Conservation (phyloP, 2,888 invertebrate genomes). For the Caenorhabditis japonica region DNA sequence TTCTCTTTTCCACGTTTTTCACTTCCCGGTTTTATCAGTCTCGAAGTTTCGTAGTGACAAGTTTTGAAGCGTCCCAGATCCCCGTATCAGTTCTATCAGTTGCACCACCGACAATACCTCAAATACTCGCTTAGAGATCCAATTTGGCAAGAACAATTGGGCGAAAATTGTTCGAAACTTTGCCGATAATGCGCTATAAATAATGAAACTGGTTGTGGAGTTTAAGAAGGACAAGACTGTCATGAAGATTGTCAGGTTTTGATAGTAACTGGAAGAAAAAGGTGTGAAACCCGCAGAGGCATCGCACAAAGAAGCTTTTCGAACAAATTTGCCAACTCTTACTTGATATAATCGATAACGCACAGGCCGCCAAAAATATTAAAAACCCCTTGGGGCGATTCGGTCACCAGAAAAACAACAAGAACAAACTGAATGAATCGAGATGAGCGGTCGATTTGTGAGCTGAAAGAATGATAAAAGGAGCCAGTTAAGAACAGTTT, state of each 20-base stretch:
- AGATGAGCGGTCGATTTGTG: constrained; percentile 16
- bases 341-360: constrained; percentile 20
- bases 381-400: constrained; percentile 8
- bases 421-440: constrained; percentile 20
- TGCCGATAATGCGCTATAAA: constrained; percentile 19
- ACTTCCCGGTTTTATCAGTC: no score
- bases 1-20: no score
- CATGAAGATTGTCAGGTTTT: constrained; percentile 18
- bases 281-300: no score
- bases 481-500: no score
- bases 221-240: constrained; percentile 16
- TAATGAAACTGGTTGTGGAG: constrained; percentile 29
- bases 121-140: no score
- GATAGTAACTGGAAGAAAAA: constrained; percentile 20
- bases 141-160: constrained; percentile 13
- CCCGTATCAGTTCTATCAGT: no score
- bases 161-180: constrained; percentile 27
- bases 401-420: constrained; percentile 2
- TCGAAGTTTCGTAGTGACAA: no score
- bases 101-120: no score
- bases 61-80: no score
- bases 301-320: no score
- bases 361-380: constrained; percentile 7
- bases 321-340: neutral
- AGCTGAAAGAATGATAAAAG: no score